Base-by-base conservation (phyloP, 1,140 invertebrate species). In the Sipha flava region DNA sequence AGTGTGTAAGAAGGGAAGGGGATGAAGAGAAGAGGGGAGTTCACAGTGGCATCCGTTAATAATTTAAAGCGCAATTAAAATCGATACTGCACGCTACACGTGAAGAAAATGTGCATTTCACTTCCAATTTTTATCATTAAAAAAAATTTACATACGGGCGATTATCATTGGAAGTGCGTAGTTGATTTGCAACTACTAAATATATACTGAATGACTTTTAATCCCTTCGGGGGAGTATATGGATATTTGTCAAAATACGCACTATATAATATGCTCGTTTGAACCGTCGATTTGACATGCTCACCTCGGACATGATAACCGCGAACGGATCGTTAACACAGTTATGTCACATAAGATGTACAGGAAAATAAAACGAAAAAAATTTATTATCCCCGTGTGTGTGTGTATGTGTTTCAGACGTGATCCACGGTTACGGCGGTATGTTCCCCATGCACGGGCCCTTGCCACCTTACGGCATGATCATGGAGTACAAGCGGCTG, bases 61-160 rank as follows among this genome's bases (percentile, higher is more conserved):
- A 77, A 57, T 54, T 77, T 77, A 77, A 40, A 59, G 73, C 73
- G 21, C 52, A 57, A 77, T 77, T 77, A 77, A 77, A 77, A 77
- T 77, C 73, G 49, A 77, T 77, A 77, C 34, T 77, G 31, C 47
- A 40, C n/a, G 68, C 31, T 5, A 9, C 31, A 73, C n/a, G 21
- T 21, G 62, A 14, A 52, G 52, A 26, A 72, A 73, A 52, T 49
- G 21, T 70, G 40, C 16, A 70, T 47, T 70, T 70, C 62, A 29
- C 23, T 70, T 26, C 37, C 64, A 1, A 45, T 68, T 68, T 45
- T 37, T 37, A 37, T 64, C 34, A 21, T 37, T 21, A 23, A 2
- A 64, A 37, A 64, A 57, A 52, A 66, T 66, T 40, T 29, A 21
- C 62, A 40, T 23, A 37, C 21, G 31, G 9, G 3, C 12, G 34